Conservation (phyloP, 2,797 vertebrate genomes). For the Hephaestus fuliginosus region DNA sequence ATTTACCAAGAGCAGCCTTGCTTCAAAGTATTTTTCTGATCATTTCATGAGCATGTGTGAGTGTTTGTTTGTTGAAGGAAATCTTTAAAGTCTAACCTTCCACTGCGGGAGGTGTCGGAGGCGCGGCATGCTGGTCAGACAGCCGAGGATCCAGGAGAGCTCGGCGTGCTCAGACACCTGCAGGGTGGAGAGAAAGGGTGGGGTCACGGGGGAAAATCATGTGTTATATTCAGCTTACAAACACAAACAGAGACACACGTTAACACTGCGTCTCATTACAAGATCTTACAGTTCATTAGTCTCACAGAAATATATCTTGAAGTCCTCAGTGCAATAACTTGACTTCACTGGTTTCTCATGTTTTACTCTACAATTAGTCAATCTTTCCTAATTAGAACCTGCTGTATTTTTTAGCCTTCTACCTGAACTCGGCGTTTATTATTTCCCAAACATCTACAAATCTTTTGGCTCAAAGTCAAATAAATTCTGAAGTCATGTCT, state of each 20-base stretch:
- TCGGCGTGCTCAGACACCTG: conserved; percentile 94
- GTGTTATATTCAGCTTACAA: not conserved
- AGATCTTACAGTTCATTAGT: not conserved
- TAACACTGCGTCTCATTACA: not conserved
- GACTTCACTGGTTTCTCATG: not conserved
- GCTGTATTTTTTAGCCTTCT: not conserved
- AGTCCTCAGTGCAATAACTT: not conserved
- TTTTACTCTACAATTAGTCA: not conserved
- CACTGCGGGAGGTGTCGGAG: conserved; percentile 95
- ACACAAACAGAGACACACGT: not conserved
- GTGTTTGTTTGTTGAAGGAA: not conserved
- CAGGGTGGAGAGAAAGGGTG: not conserved
- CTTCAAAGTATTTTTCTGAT: not conserved
- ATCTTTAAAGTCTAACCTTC: conserved; percentile 87
- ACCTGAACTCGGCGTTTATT: not conserved
- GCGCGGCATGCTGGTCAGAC: conserved; percentile 92
- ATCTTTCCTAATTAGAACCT: not conserved
- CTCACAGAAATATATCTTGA: not conserved
- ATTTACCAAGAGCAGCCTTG: not conserved
- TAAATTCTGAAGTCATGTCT: not conserved
- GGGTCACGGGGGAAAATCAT: not conserved
- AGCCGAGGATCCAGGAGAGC: conserved; percentile 95
- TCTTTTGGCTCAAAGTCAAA: not conserved
- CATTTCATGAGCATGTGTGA: not conserved
- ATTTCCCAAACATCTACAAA: not conserved